phyloP scores from a whole-genome alignment of 1,140 invertebrate genomes.

The Penaeus vannamei region DNA sequence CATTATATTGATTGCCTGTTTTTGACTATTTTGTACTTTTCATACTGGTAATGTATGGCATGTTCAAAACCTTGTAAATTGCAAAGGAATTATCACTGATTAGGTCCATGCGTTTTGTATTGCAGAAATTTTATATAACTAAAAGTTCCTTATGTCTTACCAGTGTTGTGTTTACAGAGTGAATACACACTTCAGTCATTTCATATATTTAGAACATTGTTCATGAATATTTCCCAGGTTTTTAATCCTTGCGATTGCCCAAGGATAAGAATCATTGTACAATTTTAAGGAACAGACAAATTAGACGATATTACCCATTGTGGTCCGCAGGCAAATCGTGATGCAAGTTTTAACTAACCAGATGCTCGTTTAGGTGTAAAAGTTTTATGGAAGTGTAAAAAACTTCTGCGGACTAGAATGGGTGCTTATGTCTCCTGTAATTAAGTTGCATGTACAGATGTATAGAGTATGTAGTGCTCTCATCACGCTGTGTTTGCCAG shows the following conservation, averaged over 20 bases:
- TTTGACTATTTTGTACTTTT: slow-evolving; percentile 50
- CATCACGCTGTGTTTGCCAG: slow-evolving; percentile 23
- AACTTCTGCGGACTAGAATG: slow-evolving; percentile 27
- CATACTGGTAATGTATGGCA: slow-evolving; percentile 40
- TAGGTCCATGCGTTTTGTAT: slow-evolving; percentile 17
- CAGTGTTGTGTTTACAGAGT: slow-evolving; percentile 42
- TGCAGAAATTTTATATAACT: slow-evolving; percentile 9
- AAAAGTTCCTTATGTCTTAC: slow-evolving; percentile 34
- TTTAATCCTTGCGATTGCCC: slow-evolving; percentile 10
- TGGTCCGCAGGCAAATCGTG: not conserved
- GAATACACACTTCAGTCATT: slow-evolving; percentile 34
- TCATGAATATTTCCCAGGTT: slow-evolving; percentile 2
- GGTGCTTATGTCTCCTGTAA: slow-evolving; percentile 19
- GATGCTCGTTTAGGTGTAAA: not conserved
- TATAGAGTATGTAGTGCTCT: slow-evolving; percentile 29
- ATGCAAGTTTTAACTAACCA: not conserved
- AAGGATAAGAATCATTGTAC: slow-evolving; percentile 35
- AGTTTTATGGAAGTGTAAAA: not conserved
- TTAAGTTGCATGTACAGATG: slow-evolving; percentile 22
- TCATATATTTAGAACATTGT: slow-evolving; percentile 38
- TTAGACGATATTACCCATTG: slow-evolving; percentile 26
- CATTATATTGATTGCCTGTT: slow-evolving; percentile 40
- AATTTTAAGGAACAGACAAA: slow-evolving; percentile 18
- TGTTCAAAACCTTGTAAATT: slow-evolving; percentile 31
- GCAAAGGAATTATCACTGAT: not conserved